A percentile compares a stretch with the other conserved stretches of the same genome.
These are phyloP conservation scores for Accipiter virgatus DNA, from an alignment of 2,113 vertebrate species.

Conservation along the genomic window DNA sequence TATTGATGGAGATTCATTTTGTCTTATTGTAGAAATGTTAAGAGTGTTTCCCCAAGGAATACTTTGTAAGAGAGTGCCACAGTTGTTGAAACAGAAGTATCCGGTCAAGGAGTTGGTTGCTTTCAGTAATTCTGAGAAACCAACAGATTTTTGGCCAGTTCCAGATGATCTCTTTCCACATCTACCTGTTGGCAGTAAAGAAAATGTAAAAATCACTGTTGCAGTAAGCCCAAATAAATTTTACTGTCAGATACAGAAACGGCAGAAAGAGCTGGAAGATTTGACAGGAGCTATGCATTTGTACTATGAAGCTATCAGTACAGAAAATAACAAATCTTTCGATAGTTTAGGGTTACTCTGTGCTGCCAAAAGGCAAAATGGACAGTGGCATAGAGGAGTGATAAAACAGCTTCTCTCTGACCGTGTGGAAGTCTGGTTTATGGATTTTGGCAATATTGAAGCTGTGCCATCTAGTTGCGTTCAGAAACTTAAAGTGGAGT, in stretches of 20 bases:
- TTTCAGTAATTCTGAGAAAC: background rate
- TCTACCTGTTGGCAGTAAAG: conserved; percentile 73
- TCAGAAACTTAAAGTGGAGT: conserved; percentile 77
- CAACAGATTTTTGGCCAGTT: conserved; percentile 65
- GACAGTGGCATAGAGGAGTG: conserved; percentile 87
- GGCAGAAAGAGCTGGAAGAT: conserved; percentile 73
- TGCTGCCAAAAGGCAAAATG: conserved; percentile 83
- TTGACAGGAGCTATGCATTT: conserved; percentile 76
- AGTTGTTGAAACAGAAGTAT: conserved; percentile 39
- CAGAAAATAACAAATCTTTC: conserved; percentile 17
- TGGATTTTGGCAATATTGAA: conserved; percentile 88
- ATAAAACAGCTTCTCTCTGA: conserved; percentile 81
- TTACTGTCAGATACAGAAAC: conserved; percentile 82
- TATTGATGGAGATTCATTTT: conserved; percentile 84
- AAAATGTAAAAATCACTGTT: conserved; percentile 79
- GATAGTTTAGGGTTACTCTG: conserved; percentile 85
- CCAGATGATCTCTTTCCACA: conserved; percentile 70
- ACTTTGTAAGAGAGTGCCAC: conserved; percentile 43
- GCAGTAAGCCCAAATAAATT: conserved; percentile 80
- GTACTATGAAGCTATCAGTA: conserved; percentile 67
- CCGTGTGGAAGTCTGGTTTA: conserved; percentile 81
- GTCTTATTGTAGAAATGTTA: conserved; percentile 81
- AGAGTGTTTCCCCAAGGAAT: conserved; percentile 68
- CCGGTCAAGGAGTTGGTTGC: background rate
- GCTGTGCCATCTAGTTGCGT: conserved; percentile 75